Conservation (phyloP, 2,113 vertebrate species). For the Chlorodrepanis virens region DNA sequence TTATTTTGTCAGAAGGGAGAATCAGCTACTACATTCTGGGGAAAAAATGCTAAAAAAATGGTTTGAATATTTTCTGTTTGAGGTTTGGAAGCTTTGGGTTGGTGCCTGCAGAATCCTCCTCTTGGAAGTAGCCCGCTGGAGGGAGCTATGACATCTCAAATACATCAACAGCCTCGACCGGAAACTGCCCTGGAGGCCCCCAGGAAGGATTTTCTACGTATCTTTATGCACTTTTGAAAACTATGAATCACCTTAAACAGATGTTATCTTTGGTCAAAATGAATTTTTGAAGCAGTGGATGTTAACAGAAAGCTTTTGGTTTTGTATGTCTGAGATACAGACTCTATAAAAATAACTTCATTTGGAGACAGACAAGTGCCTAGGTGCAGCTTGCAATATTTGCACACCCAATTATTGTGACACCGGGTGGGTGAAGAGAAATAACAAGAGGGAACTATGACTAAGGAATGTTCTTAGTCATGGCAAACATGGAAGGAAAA, state of each 20-base stretch:
- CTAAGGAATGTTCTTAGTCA: not conserved
- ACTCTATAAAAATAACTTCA: not conserved
- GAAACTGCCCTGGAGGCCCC: not conserved
- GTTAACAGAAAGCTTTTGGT: not conserved
- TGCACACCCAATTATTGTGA: not conserved
- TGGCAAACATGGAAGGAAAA: not conserved
- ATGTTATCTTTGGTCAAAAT: not conserved
- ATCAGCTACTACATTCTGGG: not conserved
- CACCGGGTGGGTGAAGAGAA: not conserved
- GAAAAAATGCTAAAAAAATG: not conserved
- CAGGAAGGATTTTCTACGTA: not conserved
- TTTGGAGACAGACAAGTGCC: not conserved
- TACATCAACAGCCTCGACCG: not conserved
- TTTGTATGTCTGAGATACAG: not conserved
- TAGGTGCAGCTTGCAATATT: not conserved
- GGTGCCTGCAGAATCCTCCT: not conserved
- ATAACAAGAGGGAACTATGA: not conserved
- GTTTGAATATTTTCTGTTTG: not conserved
- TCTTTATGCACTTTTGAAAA: not conserved
- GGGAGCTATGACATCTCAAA: constrained; percentile 56
- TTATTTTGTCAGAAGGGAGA: not conserved
- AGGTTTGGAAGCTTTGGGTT: not conserved
- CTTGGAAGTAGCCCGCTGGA: not conserved
- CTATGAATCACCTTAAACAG: not conserved
- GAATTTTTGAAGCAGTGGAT: not conserved